These are phyloP conservation scores for Sphinx pinastri DNA, from an alignment of 2,888 invertebrate species.

Conservation along the genomic window DNA sequence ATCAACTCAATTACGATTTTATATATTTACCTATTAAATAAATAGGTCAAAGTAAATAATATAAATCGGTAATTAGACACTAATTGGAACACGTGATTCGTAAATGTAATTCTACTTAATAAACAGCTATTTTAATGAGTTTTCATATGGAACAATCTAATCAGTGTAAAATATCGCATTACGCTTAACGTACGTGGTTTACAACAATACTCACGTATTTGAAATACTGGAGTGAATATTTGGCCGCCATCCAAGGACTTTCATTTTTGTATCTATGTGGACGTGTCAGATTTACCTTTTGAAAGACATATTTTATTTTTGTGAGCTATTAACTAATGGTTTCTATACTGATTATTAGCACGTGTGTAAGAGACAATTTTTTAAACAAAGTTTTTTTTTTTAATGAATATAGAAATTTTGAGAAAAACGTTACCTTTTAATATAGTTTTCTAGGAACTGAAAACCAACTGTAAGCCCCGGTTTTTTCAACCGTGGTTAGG, in stretches of 20 bases:
- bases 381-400: too few species aligned
- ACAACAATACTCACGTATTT: constrained; percentile 37
- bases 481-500: too few species aligned
- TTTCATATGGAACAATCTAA: not conserved
- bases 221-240: constrained; percentile 39
- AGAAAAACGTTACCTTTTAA: not conserved
- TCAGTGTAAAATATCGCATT: too few species aligned
- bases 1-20: too few species aligned
- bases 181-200: not conserved
- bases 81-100: not conserved
- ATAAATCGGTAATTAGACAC: not conserved
- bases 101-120: not conserved
- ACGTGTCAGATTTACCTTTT: constrained; percentile 3
- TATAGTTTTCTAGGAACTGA: too few species aligned
- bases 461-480: too few species aligned
- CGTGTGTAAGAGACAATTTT: too few species aligned
- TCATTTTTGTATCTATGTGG: constrained; percentile 17
- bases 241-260: constrained; percentile 57
- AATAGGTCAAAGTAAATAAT: too few species aligned
- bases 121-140: not conserved
- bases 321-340: not conserved
- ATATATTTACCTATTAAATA: too few species aligned
- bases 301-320: not conserved
- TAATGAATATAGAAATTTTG: too few species aligned
- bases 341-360: not conserved